Evolutionary conservation across 1,140 invertebrate genomes (phyloP).

Genomic region (Potamilus streckersoni): DNA sequence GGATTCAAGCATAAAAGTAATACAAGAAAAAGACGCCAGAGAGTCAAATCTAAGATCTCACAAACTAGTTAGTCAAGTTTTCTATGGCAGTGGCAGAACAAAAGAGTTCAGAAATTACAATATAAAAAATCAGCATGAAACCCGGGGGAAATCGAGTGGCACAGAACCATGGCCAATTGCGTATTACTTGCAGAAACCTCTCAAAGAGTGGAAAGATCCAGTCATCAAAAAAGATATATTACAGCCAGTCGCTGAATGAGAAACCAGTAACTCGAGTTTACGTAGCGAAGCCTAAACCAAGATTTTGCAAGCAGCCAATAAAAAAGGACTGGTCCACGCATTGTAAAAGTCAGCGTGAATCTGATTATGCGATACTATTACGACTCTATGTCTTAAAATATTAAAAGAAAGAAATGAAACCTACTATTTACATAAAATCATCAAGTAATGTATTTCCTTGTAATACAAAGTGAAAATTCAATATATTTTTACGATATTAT

Average conservation of each 20-base stretch:
- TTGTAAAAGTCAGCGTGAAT: constrained; percentile 31
- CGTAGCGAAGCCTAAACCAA: constrained; percentile 19
- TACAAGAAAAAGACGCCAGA: too few species aligned
- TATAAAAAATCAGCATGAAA: constrained; percentile 12
- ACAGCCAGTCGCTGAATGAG: neutral
- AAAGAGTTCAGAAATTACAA: neutral
- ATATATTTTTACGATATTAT: too few species aligned
- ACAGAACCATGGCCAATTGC: constrained; percentile 12
- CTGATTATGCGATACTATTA: constrained; percentile 7
- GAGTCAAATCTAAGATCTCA: too few species aligned
- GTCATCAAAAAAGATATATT: constrained; percentile 17
- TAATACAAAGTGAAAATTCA: too few species aligned
- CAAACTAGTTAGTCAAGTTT: too few species aligned
- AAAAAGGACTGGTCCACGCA: constrained; percentile 22
- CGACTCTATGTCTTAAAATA: too few species aligned
- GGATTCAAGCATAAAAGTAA: too few species aligned
- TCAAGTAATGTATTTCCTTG: too few species aligned
- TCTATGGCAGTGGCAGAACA: too few species aligned
- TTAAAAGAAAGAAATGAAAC: too few species aligned
- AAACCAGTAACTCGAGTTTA: constrained; percentile 16
- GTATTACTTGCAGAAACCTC: constrained; percentile 14
- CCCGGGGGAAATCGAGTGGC: neutral
- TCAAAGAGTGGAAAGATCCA: constrained; percentile 4
- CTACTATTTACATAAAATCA: too few species aligned
- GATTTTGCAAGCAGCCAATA: constrained; percentile 8